Evolutionary conservation across 2,797 vertebrate species (phyloP).

Genomic region (Orientallactaga sibirica): DNA sequence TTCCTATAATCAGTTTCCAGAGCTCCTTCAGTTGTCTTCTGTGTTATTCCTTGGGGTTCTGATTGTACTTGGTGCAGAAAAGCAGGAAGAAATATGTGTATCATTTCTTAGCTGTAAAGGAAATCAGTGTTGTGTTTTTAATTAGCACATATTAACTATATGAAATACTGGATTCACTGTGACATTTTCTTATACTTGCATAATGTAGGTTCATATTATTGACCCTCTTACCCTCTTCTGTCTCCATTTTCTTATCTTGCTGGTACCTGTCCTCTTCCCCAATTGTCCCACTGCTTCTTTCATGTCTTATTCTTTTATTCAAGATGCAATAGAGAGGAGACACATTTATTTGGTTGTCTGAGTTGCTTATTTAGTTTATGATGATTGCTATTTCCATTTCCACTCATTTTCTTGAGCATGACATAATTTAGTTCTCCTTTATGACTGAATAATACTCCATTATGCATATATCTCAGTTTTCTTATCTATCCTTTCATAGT

Average conservation of each 20-base stretch:
- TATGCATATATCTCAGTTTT: neutral
- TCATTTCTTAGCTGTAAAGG: neutral
- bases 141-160: neutral
- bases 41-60: neutral
- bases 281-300: neutral
- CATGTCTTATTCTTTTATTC: neutral
- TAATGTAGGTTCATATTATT: neutral
- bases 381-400: neutral
- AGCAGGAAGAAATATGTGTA: neutral
- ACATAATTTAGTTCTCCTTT: neutral
- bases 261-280: neutral
- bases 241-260: neutral
- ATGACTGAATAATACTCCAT: neutral
- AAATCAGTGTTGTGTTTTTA: neutral
- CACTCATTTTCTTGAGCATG: neutral
- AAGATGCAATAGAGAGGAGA: neutral
- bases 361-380: neutral
- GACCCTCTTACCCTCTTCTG: neutral
- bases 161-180: neutral
- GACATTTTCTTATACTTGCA: neutral
- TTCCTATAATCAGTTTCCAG: neutral
- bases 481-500: neutral
- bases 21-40: neutral
- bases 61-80: neutral
- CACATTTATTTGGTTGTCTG: neutral